phyloP scores from a whole-genome alignment of 2,888 invertebrate species.

The Tortricodes alternella region DNA sequence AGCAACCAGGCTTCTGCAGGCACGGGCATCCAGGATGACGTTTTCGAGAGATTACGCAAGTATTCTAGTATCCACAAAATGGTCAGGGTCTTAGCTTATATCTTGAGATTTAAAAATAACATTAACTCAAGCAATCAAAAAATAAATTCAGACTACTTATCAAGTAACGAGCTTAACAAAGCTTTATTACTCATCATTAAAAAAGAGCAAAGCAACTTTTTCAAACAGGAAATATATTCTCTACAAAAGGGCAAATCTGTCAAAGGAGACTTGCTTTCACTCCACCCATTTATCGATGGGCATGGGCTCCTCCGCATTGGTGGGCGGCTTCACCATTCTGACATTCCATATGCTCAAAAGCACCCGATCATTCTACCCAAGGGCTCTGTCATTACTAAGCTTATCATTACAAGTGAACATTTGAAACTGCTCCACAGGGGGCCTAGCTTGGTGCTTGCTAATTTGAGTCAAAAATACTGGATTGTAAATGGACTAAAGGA shows the following conservation, averaged over 20 bases:
- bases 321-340: background rate
- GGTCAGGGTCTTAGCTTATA: conserved; percentile 24
- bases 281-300: background rate
- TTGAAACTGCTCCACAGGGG: conserved; percentile 1
- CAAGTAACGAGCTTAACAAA: conserved; percentile 8
- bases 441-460: background rate
- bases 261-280: conserved; percentile 22
- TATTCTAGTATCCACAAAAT: conserved; percentile 33
- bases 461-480: conserved; percentile 21
- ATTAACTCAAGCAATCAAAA: conserved; percentile 5
- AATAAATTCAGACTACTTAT: background rate
- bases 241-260: conserved; percentile 3
- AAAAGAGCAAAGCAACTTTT: conserved; percentile 31
- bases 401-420: conserved; percentile 14
- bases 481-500: conserved; percentile 6
- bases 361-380: conserved; percentile 7
- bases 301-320: background rate
- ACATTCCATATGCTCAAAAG: background rate
- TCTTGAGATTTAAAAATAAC: conserved; percentile 27
- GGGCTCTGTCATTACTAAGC: background rate
- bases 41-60: conserved; percentile 12
- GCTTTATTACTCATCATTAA: conserved; percentile 22
- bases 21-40: background rate
- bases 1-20: background rate
- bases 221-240: conserved; percentile 19